phyloP scores from a whole-genome alignment of 37 sponge, comb jelly and placozoan genomes.

The Amphimedon queenslandica region DNA sequence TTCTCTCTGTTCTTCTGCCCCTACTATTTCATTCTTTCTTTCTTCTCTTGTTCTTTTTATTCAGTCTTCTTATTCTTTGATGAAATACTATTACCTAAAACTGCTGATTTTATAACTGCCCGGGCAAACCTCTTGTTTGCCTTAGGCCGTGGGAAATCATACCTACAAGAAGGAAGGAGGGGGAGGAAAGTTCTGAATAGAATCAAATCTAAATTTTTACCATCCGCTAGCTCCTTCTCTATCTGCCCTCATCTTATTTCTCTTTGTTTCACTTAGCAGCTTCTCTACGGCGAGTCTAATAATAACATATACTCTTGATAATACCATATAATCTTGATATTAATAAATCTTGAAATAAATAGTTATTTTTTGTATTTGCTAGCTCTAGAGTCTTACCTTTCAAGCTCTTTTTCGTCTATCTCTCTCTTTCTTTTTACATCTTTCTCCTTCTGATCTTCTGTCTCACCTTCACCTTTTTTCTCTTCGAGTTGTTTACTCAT shows the following conservation, averaged over 20 bases:
- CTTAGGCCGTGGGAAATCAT: neutral
- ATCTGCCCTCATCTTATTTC: conserved; percentile 1
- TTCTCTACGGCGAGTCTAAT: conserved; percentile 5
- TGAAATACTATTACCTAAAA: neutral
- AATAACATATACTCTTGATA: too few species aligned
- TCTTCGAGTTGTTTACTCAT: too few species aligned
- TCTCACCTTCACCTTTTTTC: too few species aligned
- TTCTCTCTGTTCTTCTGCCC: neutral
- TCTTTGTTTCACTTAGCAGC: conserved; percentile 3
- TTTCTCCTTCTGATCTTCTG: too few species aligned
- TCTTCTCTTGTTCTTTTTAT: neutral
- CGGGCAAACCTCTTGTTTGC: neutral
- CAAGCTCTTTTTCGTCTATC: too few species aligned
- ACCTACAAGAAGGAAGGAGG: too few species aligned
- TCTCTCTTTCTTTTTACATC: too few species aligned
- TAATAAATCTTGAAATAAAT: too few species aligned
- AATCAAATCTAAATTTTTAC: conserved; percentile 1
- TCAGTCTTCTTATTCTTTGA: neutral
- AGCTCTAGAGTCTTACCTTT: too few species aligned
- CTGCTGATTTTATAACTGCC: neutral
- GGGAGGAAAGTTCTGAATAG: too few species aligned
- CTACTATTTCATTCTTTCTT: neutral
- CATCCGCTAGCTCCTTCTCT: conserved; percentile 9
- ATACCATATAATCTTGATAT: too few species aligned
- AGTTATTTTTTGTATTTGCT: too few species aligned